Evolutionary conservation across 2,113 vertebrate genomes (phyloP), one percentile per base, ranked within the genome.

Genomic region (Globicephala melas): DNA sequence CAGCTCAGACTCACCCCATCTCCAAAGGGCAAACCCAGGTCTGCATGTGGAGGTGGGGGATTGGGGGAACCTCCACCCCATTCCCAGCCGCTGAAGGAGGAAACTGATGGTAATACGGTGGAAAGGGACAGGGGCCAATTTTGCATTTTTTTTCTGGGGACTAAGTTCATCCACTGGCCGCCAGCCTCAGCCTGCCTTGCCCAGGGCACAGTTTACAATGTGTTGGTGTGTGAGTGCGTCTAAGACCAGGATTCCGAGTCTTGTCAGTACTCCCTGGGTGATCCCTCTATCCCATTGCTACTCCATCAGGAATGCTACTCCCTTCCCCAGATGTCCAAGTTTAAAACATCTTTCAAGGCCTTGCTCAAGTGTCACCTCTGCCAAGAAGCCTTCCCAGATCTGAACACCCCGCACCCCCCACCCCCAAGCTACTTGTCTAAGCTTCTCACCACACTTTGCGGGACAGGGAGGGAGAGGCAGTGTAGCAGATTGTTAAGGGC

Each of bases 351-450:
- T 82, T 60, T 77, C 81, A 82, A 77, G 44, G 28, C n/a, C 76
- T 93, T 62, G 41, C 31, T 80, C 55, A 60, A 31, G 10, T 2
- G 13, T 96, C 70, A 62, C 55, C 47, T 93, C 86, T 95, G 60
- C 73, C 58, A 33, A 84, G 84, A 90, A 53, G 87, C 5, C 77
- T 80, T 62, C 60, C 62, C 67, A 95, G 79, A 63, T 50, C 65
- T 50, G 53, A 83, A 47, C 21, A 41, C 7, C 8, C 9, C 10
- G 9, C 15, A 2, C 9, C 11, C 62, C 47, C 15, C 10, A 6
- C 25, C n/a, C 41, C 33, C 38, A 33, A 25, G 26, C 53, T 62
- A 55, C 14, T 31, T 55, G 36, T 65, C 47, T 79, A 67, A 50
- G 28, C 28, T 60, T 74, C 90, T 93, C 44, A n/a, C 20, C 58